A percentile compares a stretch with the other conserved stretches of the same genome.
Evolutionary conservation across 2,888 invertebrate genomes (phyloP).

Genomic region (Spatulosminthurus flaviceps): DNA sequence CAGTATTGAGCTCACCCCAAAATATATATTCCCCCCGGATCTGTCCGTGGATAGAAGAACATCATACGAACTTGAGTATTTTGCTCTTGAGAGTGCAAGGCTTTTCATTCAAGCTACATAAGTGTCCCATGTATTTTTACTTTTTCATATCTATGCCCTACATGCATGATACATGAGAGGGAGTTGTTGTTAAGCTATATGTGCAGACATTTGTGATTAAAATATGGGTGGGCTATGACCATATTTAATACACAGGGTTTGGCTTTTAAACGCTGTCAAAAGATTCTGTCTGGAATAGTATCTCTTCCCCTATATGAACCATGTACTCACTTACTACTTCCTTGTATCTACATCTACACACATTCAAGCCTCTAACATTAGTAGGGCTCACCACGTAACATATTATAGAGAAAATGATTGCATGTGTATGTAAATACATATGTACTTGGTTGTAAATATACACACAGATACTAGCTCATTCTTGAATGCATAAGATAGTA

Average conservation of each 20-base stretch:
- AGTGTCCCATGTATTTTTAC: no score
- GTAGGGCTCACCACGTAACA: not conserved
- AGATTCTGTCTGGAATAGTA: not conserved
- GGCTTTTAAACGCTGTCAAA: constrained; percentile 12
- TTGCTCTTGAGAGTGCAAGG: not conserved
- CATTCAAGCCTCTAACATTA: not conserved
- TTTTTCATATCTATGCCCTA: not conserved
- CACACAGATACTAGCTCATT: not conserved
- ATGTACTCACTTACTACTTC: not conserved
- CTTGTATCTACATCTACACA: not conserved
- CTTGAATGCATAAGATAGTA: not conserved
- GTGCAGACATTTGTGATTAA: constrained; percentile 4
- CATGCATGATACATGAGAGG: not conserved
- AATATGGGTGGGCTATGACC: constrained; percentile 27
- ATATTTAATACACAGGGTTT: constrained; percentile 25
- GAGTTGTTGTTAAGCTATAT: not conserved
- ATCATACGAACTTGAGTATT: not conserved
- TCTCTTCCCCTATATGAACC: not conserved
- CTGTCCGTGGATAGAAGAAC: constrained; percentile 1
- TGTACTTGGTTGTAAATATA: no score
- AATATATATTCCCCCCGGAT: not conserved
- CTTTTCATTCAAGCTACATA: not conserved
- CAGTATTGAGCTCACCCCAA: constrained; percentile 9
- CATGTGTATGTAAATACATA: not conserved
- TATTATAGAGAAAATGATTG: not conserved